Base-by-base conservation (phyloP, 2,888 invertebrate genomes). In the Platycheirus albimanus region DNA sequence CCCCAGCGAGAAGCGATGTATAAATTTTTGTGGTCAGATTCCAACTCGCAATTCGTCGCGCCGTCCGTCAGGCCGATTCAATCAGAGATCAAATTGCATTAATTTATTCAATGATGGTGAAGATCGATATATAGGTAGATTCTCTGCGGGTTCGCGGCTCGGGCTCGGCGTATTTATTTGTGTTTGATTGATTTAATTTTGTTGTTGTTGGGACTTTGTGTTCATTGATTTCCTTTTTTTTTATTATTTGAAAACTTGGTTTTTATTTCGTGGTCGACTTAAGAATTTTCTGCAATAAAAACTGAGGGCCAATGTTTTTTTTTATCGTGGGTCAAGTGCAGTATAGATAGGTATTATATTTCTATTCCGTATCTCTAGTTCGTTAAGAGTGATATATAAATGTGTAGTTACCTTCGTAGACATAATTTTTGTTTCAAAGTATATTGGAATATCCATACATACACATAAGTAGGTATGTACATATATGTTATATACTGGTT, bases 291-390 rank as follows among this genome's bases (percentile, higher is more conserved):
- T 49, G 43, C 24, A 61, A 69, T 77, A 1, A 43, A 28, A 64
- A 54, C 49, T 69, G 78, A 78, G 56, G 70, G 72, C 38, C 45
- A 61, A 45, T 56, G 49, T 19, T 33, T 28, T 51, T 51, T 41
- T 81, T 47, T 43, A 47, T 70, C 69, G 51, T 45, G 63, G 78
- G 78, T 74, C 83, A 83, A 83, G 83, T 78, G 72, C 72, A 78
- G 67, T 41, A 43, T 38, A 49, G n/a, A n/a, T n/a, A 6, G 38
- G 30, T 69, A 83, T 83, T 58, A 33, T 56, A 49, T 72, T 77
- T 69, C 83, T 17, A 81, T 24, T 45, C 8, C 24, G 13, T 58
- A 36, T 30, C n/a, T 63, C n/a, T 19, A 54, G 11, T n/a, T 45
- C 3, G 38, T 28, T 1, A 15, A 15, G 10, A 28, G 24, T 28